Evolutionary conservation across 2,888 invertebrate species (phyloP).

Genomic region (Slavum lentiscoides): DNA sequence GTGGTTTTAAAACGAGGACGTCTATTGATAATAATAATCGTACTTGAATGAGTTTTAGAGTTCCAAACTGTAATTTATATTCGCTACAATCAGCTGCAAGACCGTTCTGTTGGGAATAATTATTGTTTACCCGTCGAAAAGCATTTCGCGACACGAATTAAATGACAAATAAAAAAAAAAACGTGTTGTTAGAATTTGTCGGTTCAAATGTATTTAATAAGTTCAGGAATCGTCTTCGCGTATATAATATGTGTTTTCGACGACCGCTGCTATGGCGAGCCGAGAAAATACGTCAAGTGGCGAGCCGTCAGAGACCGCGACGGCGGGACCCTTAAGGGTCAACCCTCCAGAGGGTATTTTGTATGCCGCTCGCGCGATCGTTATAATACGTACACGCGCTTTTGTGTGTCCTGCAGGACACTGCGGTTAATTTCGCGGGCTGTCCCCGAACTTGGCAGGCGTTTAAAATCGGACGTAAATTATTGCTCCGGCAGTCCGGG

Average conservation of each 20-base stretch:
- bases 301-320: slow-evolving; percentile 23
- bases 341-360: slow-evolving; percentile 47
- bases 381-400: neutral
- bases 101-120: no score
- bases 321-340: slow-evolving; percentile 16
- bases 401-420: neutral
- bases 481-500: neutral
- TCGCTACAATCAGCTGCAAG: no score
- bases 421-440: slow-evolving; percentile 48
- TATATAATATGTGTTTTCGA: neutral
- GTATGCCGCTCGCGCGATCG: slow-evolving; percentile 33
- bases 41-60: no score
- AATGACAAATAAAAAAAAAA: no score
- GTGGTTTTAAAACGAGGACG: no score
- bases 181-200: no score
- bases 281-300: slow-evolving; percentile 44
- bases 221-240: no score
- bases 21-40: no score
- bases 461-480: slow-evolving; percentile 34
- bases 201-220: no score
- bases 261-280: neutral
- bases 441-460: slow-evolving; percentile 39
- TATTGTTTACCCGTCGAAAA: no score
- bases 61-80: no score
- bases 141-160: no score